Conservation (phyloP, 2,113 vertebrate genomes). For the Toxostoma redivivum region DNA sequence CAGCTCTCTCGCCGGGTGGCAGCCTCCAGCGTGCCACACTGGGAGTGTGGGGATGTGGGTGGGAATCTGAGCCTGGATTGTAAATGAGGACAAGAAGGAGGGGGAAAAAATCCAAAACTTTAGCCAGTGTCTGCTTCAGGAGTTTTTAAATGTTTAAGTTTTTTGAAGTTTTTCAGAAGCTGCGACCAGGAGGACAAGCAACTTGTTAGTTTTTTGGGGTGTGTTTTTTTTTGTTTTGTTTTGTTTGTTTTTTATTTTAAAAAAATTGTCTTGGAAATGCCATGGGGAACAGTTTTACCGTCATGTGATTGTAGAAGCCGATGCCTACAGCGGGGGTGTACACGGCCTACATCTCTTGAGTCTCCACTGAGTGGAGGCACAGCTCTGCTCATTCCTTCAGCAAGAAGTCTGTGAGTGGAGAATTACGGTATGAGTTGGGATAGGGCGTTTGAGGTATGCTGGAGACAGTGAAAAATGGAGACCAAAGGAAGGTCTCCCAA, state of each 20-base stretch:
- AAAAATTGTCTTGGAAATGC: background rate
- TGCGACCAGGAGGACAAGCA: background rate
- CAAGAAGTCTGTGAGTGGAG: background rate
- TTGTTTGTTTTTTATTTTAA: too few species aligned
- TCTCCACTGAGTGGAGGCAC: background rate
- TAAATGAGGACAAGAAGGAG: background rate
- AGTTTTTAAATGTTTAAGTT: background rate
- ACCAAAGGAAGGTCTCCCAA: too few species aligned
- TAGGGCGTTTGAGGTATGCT: background rate
- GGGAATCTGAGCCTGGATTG: background rate
- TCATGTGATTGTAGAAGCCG: background rate
- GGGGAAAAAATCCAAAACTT: accelerated
- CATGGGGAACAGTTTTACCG: background rate
- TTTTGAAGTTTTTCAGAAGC: background rate
- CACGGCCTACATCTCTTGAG: background rate
- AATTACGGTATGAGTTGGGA: background rate
- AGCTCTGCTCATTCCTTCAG: background rate
- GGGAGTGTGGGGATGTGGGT: background rate
- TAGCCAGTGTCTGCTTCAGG: background rate
- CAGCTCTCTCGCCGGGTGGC: conserved; percentile 1
- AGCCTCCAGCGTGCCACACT: background rate
- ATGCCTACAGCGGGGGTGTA: background rate
- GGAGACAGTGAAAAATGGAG: background rate
- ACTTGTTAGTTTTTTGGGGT: background rate
- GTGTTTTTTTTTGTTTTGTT: background rate